These are phyloP conservation scores for Lasaia peninsularis DNA, from an alignment of 1,140 invertebrate genomes.

Conservation along the genomic window DNA sequence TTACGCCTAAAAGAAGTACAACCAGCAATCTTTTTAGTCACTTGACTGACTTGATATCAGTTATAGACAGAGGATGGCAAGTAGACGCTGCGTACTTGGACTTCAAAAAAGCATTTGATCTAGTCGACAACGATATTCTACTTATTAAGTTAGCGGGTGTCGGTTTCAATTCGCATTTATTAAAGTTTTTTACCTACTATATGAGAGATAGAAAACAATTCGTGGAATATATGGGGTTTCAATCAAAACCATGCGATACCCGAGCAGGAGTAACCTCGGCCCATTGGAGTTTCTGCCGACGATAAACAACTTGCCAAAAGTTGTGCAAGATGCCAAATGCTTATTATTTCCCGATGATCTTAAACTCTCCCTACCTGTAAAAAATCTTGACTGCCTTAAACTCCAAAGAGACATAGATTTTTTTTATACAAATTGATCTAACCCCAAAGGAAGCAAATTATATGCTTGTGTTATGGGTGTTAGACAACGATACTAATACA, in stretches of 20 bases:
- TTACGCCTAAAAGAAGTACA: background rate
- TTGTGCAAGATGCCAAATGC: background rate
- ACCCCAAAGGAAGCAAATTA: too few species aligned
- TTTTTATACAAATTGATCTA: too few species aligned
- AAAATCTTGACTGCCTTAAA: too few species aligned
- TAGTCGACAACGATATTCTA: slow-evolving; percentile 26
- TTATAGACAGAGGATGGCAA: background rate
- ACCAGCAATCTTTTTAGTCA: background rate
- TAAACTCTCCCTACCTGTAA: background rate
- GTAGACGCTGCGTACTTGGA: slow-evolving; percentile 25
- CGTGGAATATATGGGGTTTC: slow-evolving; percentile 21
- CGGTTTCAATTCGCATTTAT: slow-evolving; percentile 24
- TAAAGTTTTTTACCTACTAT: slow-evolving; percentile 28
- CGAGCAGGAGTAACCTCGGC: slow-evolving; percentile 7
- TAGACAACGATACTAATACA: too few species aligned
- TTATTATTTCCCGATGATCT: slow-evolving; percentile 4
- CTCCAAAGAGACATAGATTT: too few species aligned
- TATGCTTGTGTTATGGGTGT: too few species aligned
- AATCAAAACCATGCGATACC: slow-evolving; percentile 19
- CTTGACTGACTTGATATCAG: background rate
- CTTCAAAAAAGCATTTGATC: slow-evolving; percentile 31
- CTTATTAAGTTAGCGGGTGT: slow-evolving; percentile 21
- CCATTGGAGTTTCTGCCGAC: background rate
- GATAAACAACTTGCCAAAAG: slow-evolving; percentile 9
- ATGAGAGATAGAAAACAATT: slow-evolving; percentile 24